Conservation (phyloP, 2,797 vertebrate genomes). For the Gallinago nigripennis region DNA sequence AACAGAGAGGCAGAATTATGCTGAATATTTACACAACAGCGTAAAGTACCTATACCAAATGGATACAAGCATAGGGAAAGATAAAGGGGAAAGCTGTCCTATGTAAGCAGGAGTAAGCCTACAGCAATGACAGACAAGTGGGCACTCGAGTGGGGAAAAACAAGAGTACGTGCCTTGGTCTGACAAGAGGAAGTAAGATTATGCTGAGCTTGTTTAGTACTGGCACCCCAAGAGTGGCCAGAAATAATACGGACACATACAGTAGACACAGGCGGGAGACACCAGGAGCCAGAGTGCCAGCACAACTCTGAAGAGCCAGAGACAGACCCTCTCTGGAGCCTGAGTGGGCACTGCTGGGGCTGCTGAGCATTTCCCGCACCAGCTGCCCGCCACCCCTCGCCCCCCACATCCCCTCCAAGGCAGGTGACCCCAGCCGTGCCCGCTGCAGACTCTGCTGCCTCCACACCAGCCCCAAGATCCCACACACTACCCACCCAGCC, state of each 20-base stretch:
- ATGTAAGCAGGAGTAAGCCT: background rate
- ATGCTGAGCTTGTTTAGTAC: background rate
- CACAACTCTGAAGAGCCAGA: fast-evolving
- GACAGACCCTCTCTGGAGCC: fast-evolving
- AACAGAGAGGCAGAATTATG: background rate
- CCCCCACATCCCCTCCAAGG: background rate
- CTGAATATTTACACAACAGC: fast-evolving
- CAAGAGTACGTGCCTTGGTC: background rate
- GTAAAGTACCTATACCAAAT: fast-evolving
- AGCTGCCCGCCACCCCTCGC: background rate
- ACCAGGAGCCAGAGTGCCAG: fast-evolving
- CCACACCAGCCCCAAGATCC: background rate
- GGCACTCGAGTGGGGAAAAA: background rate
- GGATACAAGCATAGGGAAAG: background rate
- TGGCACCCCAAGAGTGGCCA: background rate
- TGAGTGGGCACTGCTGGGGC: fast-evolving
- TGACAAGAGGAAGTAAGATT: background rate
- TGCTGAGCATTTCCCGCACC: fast-evolving
- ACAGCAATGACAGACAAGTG: background rate
- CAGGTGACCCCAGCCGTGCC: fast-evolving
- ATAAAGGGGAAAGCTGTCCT: background rate
- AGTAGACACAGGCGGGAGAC: background rate
- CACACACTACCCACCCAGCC: background rate
- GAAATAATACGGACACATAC: fast-evolving
- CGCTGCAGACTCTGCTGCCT: fast-evolving